Percentiles rank a stretch among this genome's conserved stretches.
These are phyloP conservation scores for Papilio xuthus DNA, from an alignment of 1,140 invertebrate genomes.

Conservation along the genomic window DNA sequence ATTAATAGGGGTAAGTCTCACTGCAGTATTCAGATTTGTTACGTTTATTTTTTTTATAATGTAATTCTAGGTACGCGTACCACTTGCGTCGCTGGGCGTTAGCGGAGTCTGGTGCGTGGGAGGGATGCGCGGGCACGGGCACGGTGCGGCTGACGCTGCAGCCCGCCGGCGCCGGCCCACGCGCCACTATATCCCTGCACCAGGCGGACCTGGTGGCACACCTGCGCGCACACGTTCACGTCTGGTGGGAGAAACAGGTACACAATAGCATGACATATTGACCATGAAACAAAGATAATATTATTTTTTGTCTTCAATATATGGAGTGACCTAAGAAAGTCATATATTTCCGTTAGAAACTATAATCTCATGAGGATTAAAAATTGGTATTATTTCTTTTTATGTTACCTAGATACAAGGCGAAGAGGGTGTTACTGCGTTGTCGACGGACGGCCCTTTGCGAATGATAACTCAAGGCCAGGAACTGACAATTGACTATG, in stretches of 20 bases:
- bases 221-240: slow-evolving; percentile 94
- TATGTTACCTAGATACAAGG: slow-evolving; percentile 70
- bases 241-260: slow-evolving; percentile 90
- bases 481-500: slow-evolving; percentile 95
- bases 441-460: slow-evolving; percentile 91
- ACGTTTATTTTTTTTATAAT: not conserved
- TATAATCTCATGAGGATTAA: too few relatives aligned
- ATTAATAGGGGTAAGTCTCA: too few relatives aligned
- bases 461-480: slow-evolving; percentile 96
- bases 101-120: slow-evolving; percentile 70
- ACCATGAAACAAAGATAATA: not conserved
- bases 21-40: not conserved
- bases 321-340: not conserved
- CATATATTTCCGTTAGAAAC: not conserved
- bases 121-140: slow-evolving; percentile 68
- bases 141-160: slow-evolving; percentile 90
- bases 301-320: not conserved
- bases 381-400: not conserved
- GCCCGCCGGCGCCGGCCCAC: slow-evolving; percentile 91
- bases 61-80: slow-evolving; percentile 87
- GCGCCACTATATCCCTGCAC: slow-evolving; percentile 88
- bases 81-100: slow-evolving; percentile 93
- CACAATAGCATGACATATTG: not conserved
- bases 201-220: slow-evolving; percentile 94
- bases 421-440: slow-evolving; percentile 82